phyloP scores from a whole-genome alignment of 2,113 vertebrate genomes.

The Orycteropus afer region DNA sequence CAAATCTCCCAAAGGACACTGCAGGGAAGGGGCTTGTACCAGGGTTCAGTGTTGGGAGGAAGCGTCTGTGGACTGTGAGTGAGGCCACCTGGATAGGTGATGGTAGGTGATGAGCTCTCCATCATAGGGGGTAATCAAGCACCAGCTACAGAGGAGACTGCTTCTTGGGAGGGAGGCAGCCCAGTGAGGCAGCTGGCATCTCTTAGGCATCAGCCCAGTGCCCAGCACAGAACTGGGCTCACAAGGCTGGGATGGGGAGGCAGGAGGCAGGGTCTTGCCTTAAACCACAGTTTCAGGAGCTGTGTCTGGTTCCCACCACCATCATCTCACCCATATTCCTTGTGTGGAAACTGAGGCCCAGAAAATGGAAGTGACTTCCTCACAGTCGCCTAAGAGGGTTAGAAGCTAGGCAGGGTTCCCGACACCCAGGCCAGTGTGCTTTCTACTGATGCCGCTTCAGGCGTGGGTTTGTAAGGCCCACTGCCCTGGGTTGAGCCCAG shows the following conservation, averaged over 20 bases:
- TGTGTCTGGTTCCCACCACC: not conserved
- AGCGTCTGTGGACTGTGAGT: no score
- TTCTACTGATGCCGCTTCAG: fast-evolving
- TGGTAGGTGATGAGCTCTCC: not conserved
- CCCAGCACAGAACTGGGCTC: not conserved
- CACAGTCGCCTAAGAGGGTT: not conserved
- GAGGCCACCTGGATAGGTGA: not conserved
- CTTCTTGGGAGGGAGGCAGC: not conserved
- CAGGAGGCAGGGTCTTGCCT: not conserved
- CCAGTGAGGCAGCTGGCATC: not conserved
- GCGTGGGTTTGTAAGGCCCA: not conserved
- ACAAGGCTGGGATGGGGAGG: not conserved
- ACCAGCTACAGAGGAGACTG: not conserved
- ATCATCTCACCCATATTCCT: not conserved
- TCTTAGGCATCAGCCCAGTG: not conserved
- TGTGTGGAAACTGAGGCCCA: not conserved
- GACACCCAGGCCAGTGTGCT: not conserved
- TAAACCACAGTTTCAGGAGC: not conserved
- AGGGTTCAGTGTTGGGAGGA: not conserved
- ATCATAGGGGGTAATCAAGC: not conserved
- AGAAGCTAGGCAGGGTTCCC: not conserved
- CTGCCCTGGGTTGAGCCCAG: not conserved
- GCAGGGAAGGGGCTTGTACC: no score
- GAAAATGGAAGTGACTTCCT: not conserved
- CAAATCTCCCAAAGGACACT: fast-evolving